phyloP scores from a whole-genome alignment of 2,888 invertebrate genomes.

The Morpho helenor region DNA sequence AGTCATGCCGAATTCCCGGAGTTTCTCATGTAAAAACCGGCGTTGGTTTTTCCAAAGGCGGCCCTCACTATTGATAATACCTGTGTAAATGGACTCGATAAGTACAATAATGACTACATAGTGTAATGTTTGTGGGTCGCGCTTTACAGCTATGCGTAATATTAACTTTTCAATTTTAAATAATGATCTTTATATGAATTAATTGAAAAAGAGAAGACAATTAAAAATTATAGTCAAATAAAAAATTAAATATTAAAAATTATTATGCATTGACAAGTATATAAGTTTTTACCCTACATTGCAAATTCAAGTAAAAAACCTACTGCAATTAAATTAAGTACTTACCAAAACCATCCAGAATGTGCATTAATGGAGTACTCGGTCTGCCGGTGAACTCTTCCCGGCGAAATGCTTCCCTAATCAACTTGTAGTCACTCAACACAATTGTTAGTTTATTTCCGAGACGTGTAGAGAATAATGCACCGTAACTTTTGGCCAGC shows the following conservation, averaged over 20 bases:
- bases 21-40: slow-evolving; percentile 90
- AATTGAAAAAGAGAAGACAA: too few relatives aligned
- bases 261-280: too few relatives aligned
- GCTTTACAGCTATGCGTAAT: slow-evolving; percentile 29
- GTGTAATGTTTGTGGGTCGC: slow-evolving; percentile 48
- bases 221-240: too few relatives aligned
- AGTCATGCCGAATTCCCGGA: slow-evolving; percentile 93
- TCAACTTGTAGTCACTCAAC: slow-evolving; percentile 90
- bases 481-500: slow-evolving; percentile 88
- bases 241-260: too few relatives aligned
- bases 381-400: slow-evolving; percentile 95
- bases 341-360: slow-evolving; percentile 94
- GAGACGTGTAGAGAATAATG: slow-evolving; percentile 88
- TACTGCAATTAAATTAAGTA: not conserved
- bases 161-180: not conserved
- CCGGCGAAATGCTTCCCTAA: slow-evolving; percentile 90
- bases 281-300: too few relatives aligned
- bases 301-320: too few relatives aligned
- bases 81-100: slow-evolving; percentile 72
- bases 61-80: slow-evolving; percentile 93
- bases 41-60: slow-evolving; percentile 94
- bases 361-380: slow-evolving; percentile 90
- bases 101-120: slow-evolving; percentile 16
- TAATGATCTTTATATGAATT: too few relatives aligned
- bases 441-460: slow-evolving; percentile 92